A percentile compares a stretch with the other conserved stretches of the same genome.
These are phyloP conservation scores for Harpalus rubripes DNA, from an alignment of 2,888 invertebrate genomes.

Conservation along the genomic window DNA sequence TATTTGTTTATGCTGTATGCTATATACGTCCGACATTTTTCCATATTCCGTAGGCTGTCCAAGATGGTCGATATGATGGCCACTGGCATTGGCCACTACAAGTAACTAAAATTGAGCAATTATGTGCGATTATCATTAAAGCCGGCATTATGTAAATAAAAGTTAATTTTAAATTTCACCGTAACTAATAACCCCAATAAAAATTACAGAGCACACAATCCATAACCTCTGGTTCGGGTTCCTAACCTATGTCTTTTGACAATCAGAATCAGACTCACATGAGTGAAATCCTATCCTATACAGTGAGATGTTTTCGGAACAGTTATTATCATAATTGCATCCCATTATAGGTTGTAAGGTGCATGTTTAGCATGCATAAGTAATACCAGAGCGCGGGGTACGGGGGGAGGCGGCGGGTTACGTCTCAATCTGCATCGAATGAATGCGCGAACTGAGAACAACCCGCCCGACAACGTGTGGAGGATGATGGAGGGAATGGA, in stretches of 20 bases:
- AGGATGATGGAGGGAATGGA: conserved; percentile 24
- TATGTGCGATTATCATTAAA: conserved; percentile 3
- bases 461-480: conserved; percentile 33
- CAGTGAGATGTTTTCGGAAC: conserved; percentile 63
- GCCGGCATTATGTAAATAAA: conserved; percentile 13
- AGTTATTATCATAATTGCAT: conserved; percentile 72
- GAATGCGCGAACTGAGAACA: conserved; percentile 44
- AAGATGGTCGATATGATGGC: not conserved
- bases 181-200: conserved; percentile 10
- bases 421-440: conserved; percentile 68
- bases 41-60: not conserved
- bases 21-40: not conserved
- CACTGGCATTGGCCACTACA: not conserved
- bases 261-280: not conserved
- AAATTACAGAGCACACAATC: not conserved
- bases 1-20: no score
- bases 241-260: not conserved
- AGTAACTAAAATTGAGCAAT: conserved; percentile 40
- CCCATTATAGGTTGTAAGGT: conserved; percentile 70
- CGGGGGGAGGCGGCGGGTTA: conserved; percentile 56
- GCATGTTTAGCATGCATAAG: conserved; percentile 68
- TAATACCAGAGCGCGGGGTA: conserved; percentile 53
- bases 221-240: not conserved
- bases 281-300: not conserved
- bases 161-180: conserved; percentile 4